Percentiles rank a stretch among this genome's conserved stretches.
Evolutionary conservation across 2,888 invertebrate species (phyloP).

Genomic region (Mesorhabditis sp.): DNA sequence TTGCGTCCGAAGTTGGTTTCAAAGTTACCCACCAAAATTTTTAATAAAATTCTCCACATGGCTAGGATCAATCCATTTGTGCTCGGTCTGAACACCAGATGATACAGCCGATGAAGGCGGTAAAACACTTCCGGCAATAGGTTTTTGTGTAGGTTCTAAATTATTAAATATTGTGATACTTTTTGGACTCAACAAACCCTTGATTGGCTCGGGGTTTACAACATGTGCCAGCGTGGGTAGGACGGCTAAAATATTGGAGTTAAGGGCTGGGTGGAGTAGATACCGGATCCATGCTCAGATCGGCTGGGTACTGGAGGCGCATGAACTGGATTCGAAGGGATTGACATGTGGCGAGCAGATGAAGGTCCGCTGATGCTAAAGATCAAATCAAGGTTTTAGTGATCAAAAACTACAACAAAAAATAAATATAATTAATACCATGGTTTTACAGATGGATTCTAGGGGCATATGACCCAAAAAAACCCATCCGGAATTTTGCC

Average conservation of each 20-base stretch:
- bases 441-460: too few species aligned
- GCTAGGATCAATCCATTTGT: constrained; percentile 10
- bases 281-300: background rate
- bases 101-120: constrained; percentile 8
- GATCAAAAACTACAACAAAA: too few species aligned
- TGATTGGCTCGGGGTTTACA: too few species aligned
- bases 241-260: background rate
- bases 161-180: background rate
- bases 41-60: constrained; percentile 15
- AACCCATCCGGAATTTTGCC: too few species aligned
- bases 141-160: background rate
- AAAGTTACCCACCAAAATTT: constrained; percentile 11
- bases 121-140: background rate
- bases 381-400: too few species aligned
- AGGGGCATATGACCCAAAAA: too few species aligned
- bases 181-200: background rate
- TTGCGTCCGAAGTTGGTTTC: background rate
- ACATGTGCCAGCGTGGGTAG: background rate
- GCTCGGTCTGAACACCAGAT: background rate
- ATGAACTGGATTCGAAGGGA: background rate
- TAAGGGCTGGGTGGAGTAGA: background rate
- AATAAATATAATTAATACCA: too few species aligned
- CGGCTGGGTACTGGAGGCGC: background rate
- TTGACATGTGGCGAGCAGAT: background rate
- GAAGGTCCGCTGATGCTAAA: background rate